Conservation (phyloP, 1,140 invertebrate species). For the Phymastichus coffea region DNA sequence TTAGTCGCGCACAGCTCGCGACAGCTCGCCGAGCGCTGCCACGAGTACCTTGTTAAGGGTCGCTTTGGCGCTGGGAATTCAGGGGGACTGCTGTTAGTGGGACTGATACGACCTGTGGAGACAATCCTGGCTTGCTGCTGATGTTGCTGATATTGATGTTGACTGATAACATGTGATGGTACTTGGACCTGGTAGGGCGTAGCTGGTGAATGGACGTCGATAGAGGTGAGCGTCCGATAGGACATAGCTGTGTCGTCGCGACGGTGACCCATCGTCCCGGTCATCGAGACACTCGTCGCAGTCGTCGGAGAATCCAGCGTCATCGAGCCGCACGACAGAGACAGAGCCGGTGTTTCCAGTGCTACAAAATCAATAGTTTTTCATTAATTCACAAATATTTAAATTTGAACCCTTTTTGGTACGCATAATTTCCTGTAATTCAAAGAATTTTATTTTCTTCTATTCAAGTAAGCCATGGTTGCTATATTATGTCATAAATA, state of each 20-base stretch:
- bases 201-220: slow-evolving; percentile 57
- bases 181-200: slow-evolving; percentile 52
- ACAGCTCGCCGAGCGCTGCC: slow-evolving; percentile 78
- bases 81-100: slow-evolving; percentile 57
- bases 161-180: slow-evolving; percentile 48
- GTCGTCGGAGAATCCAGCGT: slow-evolving; percentile 61
- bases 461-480: too few species aligned
- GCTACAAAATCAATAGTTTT: slow-evolving; percentile 37
- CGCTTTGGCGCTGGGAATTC: slow-evolving; percentile 52
- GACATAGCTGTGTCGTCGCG: slow-evolving; percentile 58
- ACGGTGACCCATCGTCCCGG: slow-evolving; percentile 56
- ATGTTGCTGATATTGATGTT: slow-evolving; percentile 37
- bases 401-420: too few species aligned
- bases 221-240: slow-evolving; percentile 58
- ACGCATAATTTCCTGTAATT: too few species aligned
- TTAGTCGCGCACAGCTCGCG: slow-evolving; percentile 73
- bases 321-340: slow-evolving; percentile 66
- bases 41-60: slow-evolving; percentile 59
- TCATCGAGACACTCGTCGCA: slow-evolving; percentile 58
- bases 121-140: slow-evolving; percentile 45
- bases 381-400: too few species aligned
- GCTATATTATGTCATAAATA: too few species aligned
- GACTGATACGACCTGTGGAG: slow-evolving; percentile 59
- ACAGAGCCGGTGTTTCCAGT: slow-evolving; percentile 56
- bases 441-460: too few species aligned